phyloP scores from a whole-genome alignment of 53 echinoderm and acorn worm species.

The Holothuria scabra region DNA sequence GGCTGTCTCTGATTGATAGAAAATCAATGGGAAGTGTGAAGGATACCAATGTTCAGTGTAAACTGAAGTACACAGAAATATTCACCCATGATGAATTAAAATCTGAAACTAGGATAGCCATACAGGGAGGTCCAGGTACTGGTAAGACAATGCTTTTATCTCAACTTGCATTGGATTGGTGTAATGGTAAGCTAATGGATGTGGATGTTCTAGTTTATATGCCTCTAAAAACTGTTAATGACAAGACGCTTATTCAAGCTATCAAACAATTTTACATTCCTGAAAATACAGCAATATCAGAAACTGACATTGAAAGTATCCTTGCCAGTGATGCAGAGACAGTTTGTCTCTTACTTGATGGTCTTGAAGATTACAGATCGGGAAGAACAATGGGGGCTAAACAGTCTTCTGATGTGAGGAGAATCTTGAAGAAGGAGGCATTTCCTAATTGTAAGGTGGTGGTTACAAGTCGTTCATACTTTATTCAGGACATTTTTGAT shows the following conservation, averaged over 20 bases:
- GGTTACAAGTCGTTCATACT: neutral
- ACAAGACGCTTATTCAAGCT: conserved; percentile 18
- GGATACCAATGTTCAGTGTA: neutral
- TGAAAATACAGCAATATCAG: neutral
- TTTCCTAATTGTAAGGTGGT: conserved; percentile 5
- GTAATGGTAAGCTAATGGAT: neutral
- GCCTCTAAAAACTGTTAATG: neutral
- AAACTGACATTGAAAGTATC: neutral
- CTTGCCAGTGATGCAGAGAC: neutral
- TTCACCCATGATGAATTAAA: conserved; percentile 6
- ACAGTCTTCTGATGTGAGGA: neutral
- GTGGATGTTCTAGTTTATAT: neutral
- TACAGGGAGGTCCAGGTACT: neutral
- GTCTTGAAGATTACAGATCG: neutral
- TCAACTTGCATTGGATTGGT: conserved; percentile 6
- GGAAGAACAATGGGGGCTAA: too few relatives aligned
- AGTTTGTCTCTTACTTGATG: neutral
- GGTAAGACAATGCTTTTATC: neutral
- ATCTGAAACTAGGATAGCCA: neutral
- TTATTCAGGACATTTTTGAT: neutral
- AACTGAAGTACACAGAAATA: neutral
- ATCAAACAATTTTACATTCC: conserved; percentile 10
- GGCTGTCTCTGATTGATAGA: neutral
- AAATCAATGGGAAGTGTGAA: neutral
- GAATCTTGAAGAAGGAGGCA: neutral